phyloP scores from a whole-genome alignment of 2,888 invertebrate species.

The Mythimna lalbum region DNA sequence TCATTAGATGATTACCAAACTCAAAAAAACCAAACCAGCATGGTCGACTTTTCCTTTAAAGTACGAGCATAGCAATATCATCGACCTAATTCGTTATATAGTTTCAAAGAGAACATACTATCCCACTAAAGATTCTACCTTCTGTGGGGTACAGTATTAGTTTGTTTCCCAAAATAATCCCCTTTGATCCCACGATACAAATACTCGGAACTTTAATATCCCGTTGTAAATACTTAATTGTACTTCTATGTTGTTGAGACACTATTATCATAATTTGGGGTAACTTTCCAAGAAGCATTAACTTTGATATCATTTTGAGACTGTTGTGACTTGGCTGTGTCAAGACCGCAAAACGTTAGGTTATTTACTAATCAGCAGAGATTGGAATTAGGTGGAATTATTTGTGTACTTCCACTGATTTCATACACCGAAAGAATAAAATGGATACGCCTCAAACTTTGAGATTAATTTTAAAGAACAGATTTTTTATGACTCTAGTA shows the following conservation, averaged over 20 bases:
- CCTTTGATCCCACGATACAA: slow-evolving; percentile 22
- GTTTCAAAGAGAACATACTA: slow-evolving; percentile 3
- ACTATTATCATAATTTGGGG: slow-evolving; percentile 51
- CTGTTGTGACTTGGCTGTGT: neutral
- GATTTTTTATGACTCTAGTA: too few relatives aligned
- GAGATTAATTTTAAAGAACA: too few relatives aligned
- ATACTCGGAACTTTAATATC: slow-evolving; percentile 38
- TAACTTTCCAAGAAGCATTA: slow-evolving; percentile 42
- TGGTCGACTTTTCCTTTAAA: too few relatives aligned
- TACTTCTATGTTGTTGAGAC: slow-evolving; percentile 38
- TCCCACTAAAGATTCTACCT: neutral
- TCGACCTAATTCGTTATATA: neutral
- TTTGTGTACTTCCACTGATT: too few relatives aligned
- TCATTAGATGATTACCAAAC: too few relatives aligned
- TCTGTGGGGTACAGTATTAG: slow-evolving; percentile 15
- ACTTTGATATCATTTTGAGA: slow-evolving; percentile 25
- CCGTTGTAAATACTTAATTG: slow-evolving; percentile 39
- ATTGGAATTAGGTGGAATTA: too few relatives aligned
- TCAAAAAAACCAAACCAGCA: too few relatives aligned
- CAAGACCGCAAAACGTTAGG: neutral
- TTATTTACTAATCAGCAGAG: too few relatives aligned
- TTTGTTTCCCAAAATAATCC: slow-evolving; percentile 33
- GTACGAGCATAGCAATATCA: too few relatives aligned
- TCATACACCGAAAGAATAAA: too few relatives aligned
- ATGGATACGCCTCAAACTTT: too few relatives aligned